phyloP scores from a whole-genome alignment of 2,113 vertebrate genomes.

The Dryoscopus gambensis region DNA sequence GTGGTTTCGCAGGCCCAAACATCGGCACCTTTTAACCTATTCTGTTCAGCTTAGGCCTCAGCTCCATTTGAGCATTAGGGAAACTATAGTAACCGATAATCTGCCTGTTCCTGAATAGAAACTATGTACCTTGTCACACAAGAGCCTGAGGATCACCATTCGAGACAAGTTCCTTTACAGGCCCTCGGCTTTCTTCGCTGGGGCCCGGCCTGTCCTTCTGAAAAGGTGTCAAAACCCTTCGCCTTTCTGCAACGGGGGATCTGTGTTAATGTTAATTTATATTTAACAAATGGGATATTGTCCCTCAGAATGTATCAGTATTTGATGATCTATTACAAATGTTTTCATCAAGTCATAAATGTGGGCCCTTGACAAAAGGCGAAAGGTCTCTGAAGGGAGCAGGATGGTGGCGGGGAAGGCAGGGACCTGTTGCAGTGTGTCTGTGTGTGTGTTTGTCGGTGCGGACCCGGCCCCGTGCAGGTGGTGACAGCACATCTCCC shows the following conservation, averaged over 20 bases:
- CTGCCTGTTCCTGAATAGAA: constrained; percentile 96
- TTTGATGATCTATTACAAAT: constrained; percentile 84
- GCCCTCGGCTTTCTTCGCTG: constrained; percentile 83
- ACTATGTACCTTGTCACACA: constrained; percentile 99
- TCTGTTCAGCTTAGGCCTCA: constrained; percentile 96
- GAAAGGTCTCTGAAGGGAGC: constrained; percentile 19
- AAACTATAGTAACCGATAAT: constrained; percentile 99
- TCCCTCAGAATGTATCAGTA: constrained; percentile 77
- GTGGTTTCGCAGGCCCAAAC: constrained; percentile 93
- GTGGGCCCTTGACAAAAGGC: constrained; percentile 71
- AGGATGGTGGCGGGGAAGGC: neutral
- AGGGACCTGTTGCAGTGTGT: neutral
- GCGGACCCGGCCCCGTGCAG: neutral
- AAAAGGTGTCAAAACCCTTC: constrained; percentile 82
- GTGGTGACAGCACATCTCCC: constrained; percentile 38
- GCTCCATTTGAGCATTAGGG: constrained; percentile 98
- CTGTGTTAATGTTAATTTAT: constrained; percentile 86
- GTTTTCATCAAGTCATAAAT: constrained; percentile 81
- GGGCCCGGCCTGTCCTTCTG: constrained; percentile 82
- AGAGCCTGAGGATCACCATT: constrained; percentile 88
- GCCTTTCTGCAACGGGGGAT: constrained; percentile 68
- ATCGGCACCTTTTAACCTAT: constrained; percentile 99
- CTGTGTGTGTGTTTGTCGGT: neutral
- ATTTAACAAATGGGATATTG: constrained; percentile 84
- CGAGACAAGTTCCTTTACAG: constrained; percentile 90